Conservation (phyloP, 2,888 invertebrate genomes). For the Cryptus armator region DNA sequence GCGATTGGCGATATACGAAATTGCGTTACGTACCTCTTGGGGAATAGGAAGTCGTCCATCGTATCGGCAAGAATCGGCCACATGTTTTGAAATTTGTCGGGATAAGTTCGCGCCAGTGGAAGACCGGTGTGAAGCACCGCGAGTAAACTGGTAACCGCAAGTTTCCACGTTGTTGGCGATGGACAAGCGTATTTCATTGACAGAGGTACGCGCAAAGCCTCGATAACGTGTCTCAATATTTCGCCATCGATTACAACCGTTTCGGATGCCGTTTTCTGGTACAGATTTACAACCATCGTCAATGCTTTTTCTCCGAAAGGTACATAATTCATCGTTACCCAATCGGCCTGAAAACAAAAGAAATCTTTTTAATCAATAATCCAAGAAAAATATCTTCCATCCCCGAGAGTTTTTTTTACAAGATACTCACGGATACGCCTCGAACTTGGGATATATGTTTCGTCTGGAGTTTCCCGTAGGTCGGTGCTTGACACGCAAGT, state of each 20-base stretch:
- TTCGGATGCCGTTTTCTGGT: constrained; percentile 90
- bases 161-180: constrained; percentile 93
- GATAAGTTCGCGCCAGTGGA: constrained; percentile 93
- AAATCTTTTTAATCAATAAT: no score
- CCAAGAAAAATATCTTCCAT: no score
- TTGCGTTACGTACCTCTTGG: constrained; percentile 88
- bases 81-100: constrained; percentile 90
- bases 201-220: constrained; percentile 91
- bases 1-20: background rate
- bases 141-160: constrained; percentile 92
- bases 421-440: constrained; percentile 80
- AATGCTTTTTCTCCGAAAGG: constrained; percentile 94
- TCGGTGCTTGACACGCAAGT: constrained; percentile 89
- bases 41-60: constrained; percentile 96
- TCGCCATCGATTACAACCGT: constrained; percentile 90
- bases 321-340: constrained; percentile 93
- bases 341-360: constrained; percentile 87
- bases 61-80: constrained; percentile 96
- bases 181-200: constrained; percentile 93
- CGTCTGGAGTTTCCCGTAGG: constrained; percentile 86
- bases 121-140: constrained; percentile 93
- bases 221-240: constrained; percentile 90
- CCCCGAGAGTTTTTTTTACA: no score
- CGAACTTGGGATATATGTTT: constrained; percentile 85
- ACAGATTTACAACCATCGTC: constrained; percentile 91